phyloP scores from a whole-genome alignment of 2,113 vertebrate genomes.

The Fregata magnificens region DNA sequence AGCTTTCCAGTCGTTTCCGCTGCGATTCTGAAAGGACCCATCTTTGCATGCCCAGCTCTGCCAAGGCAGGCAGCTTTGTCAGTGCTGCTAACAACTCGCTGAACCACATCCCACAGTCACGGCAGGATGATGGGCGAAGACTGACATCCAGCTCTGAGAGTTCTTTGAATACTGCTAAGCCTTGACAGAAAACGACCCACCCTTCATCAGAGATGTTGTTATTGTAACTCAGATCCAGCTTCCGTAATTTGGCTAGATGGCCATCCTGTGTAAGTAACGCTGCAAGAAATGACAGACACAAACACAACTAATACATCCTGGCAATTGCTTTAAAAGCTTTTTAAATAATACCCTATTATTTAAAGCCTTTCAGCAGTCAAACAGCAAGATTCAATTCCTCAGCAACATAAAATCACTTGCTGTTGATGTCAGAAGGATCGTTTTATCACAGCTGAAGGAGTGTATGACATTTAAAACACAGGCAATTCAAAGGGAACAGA shows the following conservation, averaged over 20 bases:
- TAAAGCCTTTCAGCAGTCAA: background rate
- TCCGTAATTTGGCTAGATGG: conserved; percentile 69
- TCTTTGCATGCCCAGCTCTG: conserved; percentile 76
- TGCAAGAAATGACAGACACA: conserved; percentile 61
- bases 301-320: background rate
- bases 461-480: background rate
- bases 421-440: background rate
- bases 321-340: background rate
- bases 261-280: conserved; percentile 63
- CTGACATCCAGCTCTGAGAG: conserved; percentile 84
- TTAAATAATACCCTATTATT: background rate
- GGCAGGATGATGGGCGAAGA: conserved; percentile 65
- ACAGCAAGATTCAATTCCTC: background rate
- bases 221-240: conserved; percentile 86
- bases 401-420: background rate
- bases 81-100: conserved; percentile 71
- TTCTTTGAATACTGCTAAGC: conserved; percentile 68
- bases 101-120: conserved; percentile 77
- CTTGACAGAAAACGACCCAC: conserved; percentile 77
- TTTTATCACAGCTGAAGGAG: background rate
- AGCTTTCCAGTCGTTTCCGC: conserved; percentile 61
- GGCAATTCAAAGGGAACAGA: background rate
- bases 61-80: conserved; percentile 70
- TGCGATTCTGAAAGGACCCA: conserved; percentile 73
- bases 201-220: conserved; percentile 69